Percentiles rank a stretch among this genome's conserved stretches.
Conservation (phyloP, 2,113 vertebrate genomes). For the Dryoscopus gambensis region DNA sequence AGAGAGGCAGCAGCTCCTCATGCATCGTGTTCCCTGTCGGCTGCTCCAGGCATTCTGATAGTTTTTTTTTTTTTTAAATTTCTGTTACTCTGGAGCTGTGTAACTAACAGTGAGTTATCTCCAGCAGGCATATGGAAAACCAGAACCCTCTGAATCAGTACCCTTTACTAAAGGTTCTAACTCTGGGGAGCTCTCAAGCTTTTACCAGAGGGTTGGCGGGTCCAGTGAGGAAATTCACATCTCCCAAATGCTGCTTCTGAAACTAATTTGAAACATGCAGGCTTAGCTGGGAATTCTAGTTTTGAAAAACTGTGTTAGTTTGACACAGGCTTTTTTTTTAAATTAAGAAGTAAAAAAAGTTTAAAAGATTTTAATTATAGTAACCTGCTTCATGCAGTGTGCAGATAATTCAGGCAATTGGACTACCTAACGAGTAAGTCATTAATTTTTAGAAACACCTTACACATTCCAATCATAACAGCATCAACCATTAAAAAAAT, state of each 20-base stretch:
- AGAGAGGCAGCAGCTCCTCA: slow-evolving; percentile 19
- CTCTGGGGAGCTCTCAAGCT: background rate
- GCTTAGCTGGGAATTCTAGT: background rate
- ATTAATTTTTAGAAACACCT: background rate
- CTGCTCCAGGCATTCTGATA: background rate
- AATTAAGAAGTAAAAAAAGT: background rate
- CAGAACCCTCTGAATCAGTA: background rate
- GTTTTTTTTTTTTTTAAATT: background rate
- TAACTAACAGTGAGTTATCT: background rate
- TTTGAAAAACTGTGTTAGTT: background rate
- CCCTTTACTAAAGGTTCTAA: background rate
- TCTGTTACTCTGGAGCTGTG: background rate
- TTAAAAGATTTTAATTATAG: background rate
- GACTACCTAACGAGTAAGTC: background rate
- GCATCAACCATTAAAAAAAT: background rate
- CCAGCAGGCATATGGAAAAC: background rate
- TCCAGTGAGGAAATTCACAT: background rate
- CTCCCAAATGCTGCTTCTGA: background rate
- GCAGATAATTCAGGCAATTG: background rate
- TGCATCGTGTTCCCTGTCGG: background rate
- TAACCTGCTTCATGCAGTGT: background rate
- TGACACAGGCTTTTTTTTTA: background rate
- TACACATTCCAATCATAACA: background rate
- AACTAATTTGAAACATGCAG: background rate
- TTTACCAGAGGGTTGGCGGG: background rate